Conservation (phyloP, 37 sponge, comb jelly and placozoan genomes). For the Corticium candelabrum region DNA sequence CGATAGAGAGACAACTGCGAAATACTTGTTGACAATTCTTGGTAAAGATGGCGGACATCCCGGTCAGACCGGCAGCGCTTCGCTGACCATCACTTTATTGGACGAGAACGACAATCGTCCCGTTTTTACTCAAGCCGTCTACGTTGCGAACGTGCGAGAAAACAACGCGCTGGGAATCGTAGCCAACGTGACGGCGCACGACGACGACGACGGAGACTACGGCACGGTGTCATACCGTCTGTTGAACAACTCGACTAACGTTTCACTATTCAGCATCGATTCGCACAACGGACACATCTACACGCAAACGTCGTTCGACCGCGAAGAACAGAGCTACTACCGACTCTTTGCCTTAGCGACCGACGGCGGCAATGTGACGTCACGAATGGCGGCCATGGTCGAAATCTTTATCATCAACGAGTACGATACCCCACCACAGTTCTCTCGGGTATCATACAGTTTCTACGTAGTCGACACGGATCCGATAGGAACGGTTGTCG, state of each 20-base stretch:
- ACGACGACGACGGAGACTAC: background rate
- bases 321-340: background rate
- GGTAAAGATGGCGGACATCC: background rate
- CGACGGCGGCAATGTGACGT: background rate
- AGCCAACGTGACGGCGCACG: background rate
- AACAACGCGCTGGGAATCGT: background rate
- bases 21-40: background rate
- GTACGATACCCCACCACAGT: background rate
- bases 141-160: background rate
- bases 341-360: background rate
- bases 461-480: background rate
- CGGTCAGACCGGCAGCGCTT: background rate
- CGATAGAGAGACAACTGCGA: background rate
- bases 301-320: background rate
- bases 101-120: background rate
- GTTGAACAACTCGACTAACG: background rate
- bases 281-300: background rate
- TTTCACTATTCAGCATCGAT: background rate
- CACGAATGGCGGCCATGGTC: background rate
- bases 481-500: background rate
- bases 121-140: background rate
- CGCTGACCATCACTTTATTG: background rate
- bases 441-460: background rate
- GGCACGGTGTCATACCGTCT: background rate
- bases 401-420: background rate